Base-by-base conservation (phyloP, 2,797 vertebrate species). In the Gymnoscopelus microlampas region DNA sequence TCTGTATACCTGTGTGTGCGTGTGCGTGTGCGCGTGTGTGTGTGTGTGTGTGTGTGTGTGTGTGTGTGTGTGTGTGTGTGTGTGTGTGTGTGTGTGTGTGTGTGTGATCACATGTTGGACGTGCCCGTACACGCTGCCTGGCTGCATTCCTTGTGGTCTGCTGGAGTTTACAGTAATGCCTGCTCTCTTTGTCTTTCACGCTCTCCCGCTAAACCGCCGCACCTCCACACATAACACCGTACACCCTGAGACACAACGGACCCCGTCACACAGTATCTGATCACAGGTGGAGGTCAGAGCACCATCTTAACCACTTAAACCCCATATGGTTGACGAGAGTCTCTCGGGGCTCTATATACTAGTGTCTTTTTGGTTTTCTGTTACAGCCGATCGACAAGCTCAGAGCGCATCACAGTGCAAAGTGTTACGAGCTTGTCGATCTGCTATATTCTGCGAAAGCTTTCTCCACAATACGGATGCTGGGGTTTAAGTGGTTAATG, bases 121-220 rank as follows among this genome's bases (percentile, higher is more conserved):
- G 59, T 87, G 92, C 87, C 87, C 79, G 65, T 68, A 78, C 91
- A 88, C 0, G 91, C 82, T 73, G 82, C 81, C 70, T 60, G 81
- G 80, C 58, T 69, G 75, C 88, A 92, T 92, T 93, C 89, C 83
- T 90, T 73, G 81, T 87, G 91, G 87, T 89, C 86, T 87, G 71
- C 78, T 77, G 84, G 66, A 86, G 81, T 90, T 44, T 83, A 86
- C 88, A 78, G 77, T 87, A 85, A 76, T 81, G 39, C 79, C 74
- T 72, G 15, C 54, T 84, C 19, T 66, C 48, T 29, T 59, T 72
- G 55, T 71, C 58, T 74, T 84, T 75, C 77, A 57, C 71, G 56
- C 15, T 71, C 54, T 76, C 19, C 73, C 76, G 69, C 83, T 82
- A 62, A 73, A 83, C 72, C 23, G 44, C 66, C 47, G 23, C 50